phyloP scores from a whole-genome alignment of 2,113 vertebrate species.

The Chrysochloris asiatica region DNA sequence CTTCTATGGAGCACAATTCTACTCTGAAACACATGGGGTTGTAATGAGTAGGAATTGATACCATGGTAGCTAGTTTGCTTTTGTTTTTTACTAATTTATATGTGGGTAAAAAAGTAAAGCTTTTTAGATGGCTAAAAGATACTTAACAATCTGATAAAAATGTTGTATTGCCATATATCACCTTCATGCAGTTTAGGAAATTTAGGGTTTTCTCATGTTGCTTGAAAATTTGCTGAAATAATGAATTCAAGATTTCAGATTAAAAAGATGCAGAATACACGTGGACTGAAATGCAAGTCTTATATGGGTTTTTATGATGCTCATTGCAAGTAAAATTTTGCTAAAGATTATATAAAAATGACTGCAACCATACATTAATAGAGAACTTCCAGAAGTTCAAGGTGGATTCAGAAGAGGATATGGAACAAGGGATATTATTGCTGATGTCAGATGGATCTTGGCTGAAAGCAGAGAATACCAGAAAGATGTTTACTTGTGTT shows the following conservation, averaged over 20 bases:
- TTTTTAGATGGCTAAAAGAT: not conserved
- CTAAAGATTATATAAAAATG: too few relatives aligned
- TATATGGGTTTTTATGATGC: not conserved
- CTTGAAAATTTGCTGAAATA: not conserved
- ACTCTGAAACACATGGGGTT: not conserved
- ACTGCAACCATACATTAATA: too few relatives aligned
- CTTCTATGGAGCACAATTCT: not conserved
- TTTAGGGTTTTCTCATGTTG: not conserved
- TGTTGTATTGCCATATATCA: not conserved
- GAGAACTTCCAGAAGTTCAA: too few relatives aligned
- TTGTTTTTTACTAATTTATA: not conserved
- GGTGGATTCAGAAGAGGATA: too few relatives aligned
- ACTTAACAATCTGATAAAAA: not conserved
- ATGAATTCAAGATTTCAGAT: conserved; percentile 29
- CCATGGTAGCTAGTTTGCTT: not conserved
- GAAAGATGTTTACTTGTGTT: too few relatives aligned
- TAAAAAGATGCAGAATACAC: not conserved
- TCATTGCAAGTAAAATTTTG: too few relatives aligned
- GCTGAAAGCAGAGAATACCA: too few relatives aligned
- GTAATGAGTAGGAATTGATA: not conserved
- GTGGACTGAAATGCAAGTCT: not conserved
- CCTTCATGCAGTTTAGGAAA: not conserved
- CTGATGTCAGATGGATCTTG: too few relatives aligned
- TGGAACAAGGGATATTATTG: too few relatives aligned
- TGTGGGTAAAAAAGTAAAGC: not conserved